Evolutionary conservation across 37 sponge, comb jelly and placozoan genomes (phyloP), one percentile per base, ranked within the genome.

Genomic region (Amphimedon queenslandica): DNA sequence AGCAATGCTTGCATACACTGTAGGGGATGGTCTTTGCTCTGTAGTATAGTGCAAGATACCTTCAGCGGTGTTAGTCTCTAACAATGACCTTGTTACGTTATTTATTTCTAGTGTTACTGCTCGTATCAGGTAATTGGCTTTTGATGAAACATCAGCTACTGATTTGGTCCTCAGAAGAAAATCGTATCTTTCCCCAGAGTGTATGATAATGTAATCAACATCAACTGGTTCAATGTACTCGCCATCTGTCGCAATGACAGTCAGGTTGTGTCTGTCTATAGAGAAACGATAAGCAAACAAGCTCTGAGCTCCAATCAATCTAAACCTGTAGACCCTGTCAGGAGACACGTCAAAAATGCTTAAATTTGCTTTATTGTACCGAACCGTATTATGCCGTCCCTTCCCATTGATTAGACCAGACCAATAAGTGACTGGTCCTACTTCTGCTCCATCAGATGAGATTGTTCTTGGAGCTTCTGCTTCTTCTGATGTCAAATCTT

Each of bases 101-200:
- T 69, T 37, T 3, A 60, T 68, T 76, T 90, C 90, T 47, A 90
- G 42, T 3, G 90, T 90, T n/a, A 80, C 78, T 58, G 90, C 90
- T 67, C 82, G 53, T 11, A 90, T 90, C 73, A 69, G 57, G 63
- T 76, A 90, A 58, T 84, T 76, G 1, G 31, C 30, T 56, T 27
- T 10, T n/a, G 5, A 25, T 13, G 20, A 16, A 1, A 30, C 18
- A 41, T 74, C 40, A 61, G 64, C 28, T 27, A 69, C 64, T 43
- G 38, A 5, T 38, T 75, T 81, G 10, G 91, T 67, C 10, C 67
- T 39, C 25, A 92, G 60, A 29, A 87, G 56, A 37, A 92, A 77
- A 47, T 92, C 93, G 35, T 92, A 92, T 3, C 93, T 72, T 47
- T 92, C 93, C 42, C 93, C 93, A 30, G 75, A 72, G 72, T 92